These are phyloP conservation scores for Manis javanica DNA, from an alignment of 2,797 vertebrate species.

Conservation along the genomic window DNA sequence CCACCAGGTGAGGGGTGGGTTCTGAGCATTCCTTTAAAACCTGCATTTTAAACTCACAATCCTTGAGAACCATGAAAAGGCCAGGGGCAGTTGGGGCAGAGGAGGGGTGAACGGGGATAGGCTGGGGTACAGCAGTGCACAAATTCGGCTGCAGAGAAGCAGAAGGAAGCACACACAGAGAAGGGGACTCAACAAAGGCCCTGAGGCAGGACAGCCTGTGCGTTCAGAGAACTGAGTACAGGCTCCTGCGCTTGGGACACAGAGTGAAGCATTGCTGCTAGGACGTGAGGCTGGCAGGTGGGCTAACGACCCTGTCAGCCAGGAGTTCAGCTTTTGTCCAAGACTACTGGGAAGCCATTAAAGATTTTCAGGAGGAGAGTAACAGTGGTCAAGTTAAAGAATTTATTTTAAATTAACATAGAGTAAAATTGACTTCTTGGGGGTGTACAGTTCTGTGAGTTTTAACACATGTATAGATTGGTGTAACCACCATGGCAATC, in stretches of 20 bases:
- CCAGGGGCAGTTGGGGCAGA: not conserved
- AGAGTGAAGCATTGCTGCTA: accelerated
- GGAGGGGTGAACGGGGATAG: not conserved
- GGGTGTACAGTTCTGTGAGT: not conserved
- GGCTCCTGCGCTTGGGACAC: accelerated
- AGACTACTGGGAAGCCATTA: not conserved
- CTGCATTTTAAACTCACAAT: not conserved
- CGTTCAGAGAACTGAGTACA: not conserved
- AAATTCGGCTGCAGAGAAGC: not conserved
- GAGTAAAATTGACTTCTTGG: not conserved
- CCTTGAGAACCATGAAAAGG: not conserved
- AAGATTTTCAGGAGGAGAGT: not conserved
- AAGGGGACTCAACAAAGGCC: no score
- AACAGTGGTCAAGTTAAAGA: not conserved
- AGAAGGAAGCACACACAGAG: not conserved
- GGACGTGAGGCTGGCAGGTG: not conserved
- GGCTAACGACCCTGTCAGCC: not conserved
- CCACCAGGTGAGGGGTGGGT: not conserved
- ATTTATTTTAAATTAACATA: not conserved
- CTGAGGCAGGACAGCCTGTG: not conserved
- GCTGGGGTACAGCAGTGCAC: no score
- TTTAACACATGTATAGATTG: not conserved
- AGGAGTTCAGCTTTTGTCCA: not conserved
- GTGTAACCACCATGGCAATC: not conserved
- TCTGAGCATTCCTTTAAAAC: not conserved